These are phyloP conservation scores for Brassicogethes aeneus DNA, from an alignment of 2,888 invertebrate genomes.

Conservation along the genomic window DNA sequence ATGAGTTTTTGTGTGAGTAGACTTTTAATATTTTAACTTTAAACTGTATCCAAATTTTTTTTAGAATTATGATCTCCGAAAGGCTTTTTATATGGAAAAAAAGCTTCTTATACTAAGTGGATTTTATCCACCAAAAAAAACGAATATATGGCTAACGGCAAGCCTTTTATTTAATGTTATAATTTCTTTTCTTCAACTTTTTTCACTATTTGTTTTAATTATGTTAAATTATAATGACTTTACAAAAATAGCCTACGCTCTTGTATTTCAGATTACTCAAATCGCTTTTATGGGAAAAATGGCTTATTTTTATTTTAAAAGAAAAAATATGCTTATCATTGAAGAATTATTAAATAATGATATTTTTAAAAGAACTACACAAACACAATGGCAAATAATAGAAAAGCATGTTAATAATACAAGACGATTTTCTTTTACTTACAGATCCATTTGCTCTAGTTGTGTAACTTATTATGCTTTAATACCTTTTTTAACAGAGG, in stretches of 20 bases:
- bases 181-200: conserved; percentile 4
- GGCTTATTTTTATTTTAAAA: conserved; percentile 11
- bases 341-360: conserved; percentile 3
- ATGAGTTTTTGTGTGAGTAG: too few relatives aligned
- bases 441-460: conserved; percentile 13
- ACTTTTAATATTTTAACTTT: too few relatives aligned
- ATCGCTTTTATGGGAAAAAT: conserved; percentile 17
- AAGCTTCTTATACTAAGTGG: conserved; percentile 8
- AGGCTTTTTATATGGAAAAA: conserved; percentile 8
- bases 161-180: conserved; percentile 5
- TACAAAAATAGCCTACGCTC: conserved; percentile 12
- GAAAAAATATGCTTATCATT: conserved; percentile 10
- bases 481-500: conserved; percentile 16
- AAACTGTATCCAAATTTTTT: too few relatives aligned
- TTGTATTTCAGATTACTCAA: conserved; percentile 17
- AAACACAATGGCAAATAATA: conserved; percentile 1
- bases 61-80: conserved; percentile 7
- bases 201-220: conserved; percentile 8
- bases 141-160: not conserved
- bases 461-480: conserved; percentile 17
- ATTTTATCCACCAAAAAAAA: conserved; percentile 9
- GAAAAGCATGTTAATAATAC: conserved; percentile 3
- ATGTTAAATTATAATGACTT: conserved; percentile 11
- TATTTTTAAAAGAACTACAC: conserved; percentile 6
- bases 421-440: conserved; percentile 14